Evolutionary conservation across 2,888 invertebrate genomes (phyloP).

Genomic region (Melieria picta): DNA sequence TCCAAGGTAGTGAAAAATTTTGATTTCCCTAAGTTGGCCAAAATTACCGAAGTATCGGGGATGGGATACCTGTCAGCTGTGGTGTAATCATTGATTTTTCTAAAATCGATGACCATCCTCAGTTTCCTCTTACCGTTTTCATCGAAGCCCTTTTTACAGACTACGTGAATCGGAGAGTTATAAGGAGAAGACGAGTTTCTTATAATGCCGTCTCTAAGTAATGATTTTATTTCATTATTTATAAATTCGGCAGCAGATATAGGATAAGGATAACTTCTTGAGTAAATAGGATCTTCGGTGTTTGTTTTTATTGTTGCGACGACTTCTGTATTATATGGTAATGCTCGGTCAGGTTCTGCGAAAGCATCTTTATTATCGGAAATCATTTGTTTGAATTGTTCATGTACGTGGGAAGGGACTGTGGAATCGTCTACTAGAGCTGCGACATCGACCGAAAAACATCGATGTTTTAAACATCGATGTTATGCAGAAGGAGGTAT

Average conservation of each 20-base stretch:
- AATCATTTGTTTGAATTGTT: no score
- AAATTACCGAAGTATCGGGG: conserved; percentile 9
- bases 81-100: conserved; percentile 8
- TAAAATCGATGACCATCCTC: conserved; percentile 18
- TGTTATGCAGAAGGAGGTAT: no score
- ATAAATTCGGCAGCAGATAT: conserved; percentile 11
- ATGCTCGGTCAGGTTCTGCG: no score
- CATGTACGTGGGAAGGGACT: no score
- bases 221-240: conserved; percentile 7
- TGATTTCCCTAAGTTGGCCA: conserved; percentile 10
- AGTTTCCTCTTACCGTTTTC: conserved; percentile 1
- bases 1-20: conserved; percentile 12
- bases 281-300: no score
- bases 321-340: no score
- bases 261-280: background rate
- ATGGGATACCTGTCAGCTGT: conserved; percentile 12
- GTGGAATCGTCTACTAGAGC: no score
- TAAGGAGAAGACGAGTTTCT: no score
- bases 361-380: no score
- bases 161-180: conserved; percentile 13
- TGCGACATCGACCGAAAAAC: no score
- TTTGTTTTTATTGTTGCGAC: no score
- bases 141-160: conserved; percentile 6
- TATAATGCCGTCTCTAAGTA: conserved; percentile 15
- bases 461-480: no score